Percentiles rank a stretch among this genome's conserved stretches.
phyloP scores from a whole-genome alignment of 1,140 invertebrate species.

The Caenorhabditis briggsae region DNA sequence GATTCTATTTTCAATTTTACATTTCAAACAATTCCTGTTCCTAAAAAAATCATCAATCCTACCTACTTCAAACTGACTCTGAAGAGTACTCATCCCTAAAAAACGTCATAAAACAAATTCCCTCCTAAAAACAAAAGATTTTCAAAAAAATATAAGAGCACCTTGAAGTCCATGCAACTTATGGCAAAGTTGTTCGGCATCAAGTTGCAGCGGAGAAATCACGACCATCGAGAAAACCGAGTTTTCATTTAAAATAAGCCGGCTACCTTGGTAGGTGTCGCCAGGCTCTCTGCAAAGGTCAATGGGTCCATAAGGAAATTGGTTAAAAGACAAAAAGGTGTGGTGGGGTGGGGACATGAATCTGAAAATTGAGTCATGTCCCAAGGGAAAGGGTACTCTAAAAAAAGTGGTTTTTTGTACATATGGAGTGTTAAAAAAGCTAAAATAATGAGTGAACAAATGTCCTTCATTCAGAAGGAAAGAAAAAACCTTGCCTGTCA shows the following conservation, averaged over 20 bases:
- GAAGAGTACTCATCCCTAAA: neutral
- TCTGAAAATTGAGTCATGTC: slow-evolving; percentile 2
- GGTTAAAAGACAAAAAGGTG: neutral
- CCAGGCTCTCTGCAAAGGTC: slow-evolving; percentile 25
- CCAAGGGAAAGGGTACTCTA: slow-evolving; percentile 1
- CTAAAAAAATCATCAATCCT: too few relatives aligned
- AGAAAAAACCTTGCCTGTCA: neutral
- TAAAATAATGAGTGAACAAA: neutral
- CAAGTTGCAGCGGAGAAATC: slow-evolving; percentile 50
- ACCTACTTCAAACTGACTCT: neutral
- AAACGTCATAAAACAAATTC: neutral
- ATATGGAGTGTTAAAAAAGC: neutral
- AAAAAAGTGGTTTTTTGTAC: slow-evolving; percentile 7
- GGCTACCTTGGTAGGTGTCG: slow-evolving; percentile 23
- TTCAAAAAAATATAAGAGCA: neutral
- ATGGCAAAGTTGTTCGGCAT: slow-evolving; percentile 37
- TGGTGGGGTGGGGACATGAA: too few relatives aligned
- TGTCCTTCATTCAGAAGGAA: neutral
- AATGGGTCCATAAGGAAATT: slow-evolving; percentile 33
- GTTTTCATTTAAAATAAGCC: slow-evolving; percentile 50
- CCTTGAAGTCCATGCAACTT: slow-evolving; percentile 55
- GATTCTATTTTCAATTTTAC: too few relatives aligned
- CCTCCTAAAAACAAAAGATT: neutral
- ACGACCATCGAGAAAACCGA: slow-evolving; percentile 19
- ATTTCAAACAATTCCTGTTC: too few relatives aligned